Evolutionary conservation across 2,888 invertebrate species (phyloP), one percentile per base, ranked within the genome.

Genomic region (Polydrusus pterygomalis): DNA sequence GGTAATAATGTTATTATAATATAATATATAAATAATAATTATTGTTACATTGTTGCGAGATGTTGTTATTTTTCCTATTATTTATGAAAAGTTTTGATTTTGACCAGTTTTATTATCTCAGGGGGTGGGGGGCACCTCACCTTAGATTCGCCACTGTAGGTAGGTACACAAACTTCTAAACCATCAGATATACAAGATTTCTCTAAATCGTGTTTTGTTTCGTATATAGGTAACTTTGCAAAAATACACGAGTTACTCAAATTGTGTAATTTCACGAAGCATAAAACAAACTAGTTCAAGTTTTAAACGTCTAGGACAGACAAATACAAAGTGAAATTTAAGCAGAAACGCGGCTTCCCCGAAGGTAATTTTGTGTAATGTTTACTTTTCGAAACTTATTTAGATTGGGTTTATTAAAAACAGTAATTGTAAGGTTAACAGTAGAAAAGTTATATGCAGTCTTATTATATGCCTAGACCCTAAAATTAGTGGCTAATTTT

Each of bases 251-350:
- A 49, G 47, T 49, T 49, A 17, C 47, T 17, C 17, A 49, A 49
- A 49, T 49, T 49, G 47, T 49, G 47, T 49, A 49, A 49, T 49
- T 49, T 17, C 5, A 49, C 47, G 17, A 7, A 49, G 17, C 17
- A 17, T 49, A 49, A 49, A 49, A 17, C 17, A 49, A 49, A 49
- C 47, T 49, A 49, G 47, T 49, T 49, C 17, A 17, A 49, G 47
- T 49, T 49, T 49, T 49, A 49, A 49, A 49, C 9, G 17, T 49
- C 47, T 49, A 49, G 47, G 47, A 49, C 47, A 49, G 47, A 49
- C 47, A 17, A 49, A 49, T 49, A 49, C 47, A 49, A 49, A 49
- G 17, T 49, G 17, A 49, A 49, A 17, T 17, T 49, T 18, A 17
- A 17, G 47, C 47, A 49, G 47, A 17, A 0, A 17, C 17, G 17